Evolutionary conservation across 2,113 vertebrate genomes (phyloP).

Genomic region (Epinephelus cyanopodus): DNA sequence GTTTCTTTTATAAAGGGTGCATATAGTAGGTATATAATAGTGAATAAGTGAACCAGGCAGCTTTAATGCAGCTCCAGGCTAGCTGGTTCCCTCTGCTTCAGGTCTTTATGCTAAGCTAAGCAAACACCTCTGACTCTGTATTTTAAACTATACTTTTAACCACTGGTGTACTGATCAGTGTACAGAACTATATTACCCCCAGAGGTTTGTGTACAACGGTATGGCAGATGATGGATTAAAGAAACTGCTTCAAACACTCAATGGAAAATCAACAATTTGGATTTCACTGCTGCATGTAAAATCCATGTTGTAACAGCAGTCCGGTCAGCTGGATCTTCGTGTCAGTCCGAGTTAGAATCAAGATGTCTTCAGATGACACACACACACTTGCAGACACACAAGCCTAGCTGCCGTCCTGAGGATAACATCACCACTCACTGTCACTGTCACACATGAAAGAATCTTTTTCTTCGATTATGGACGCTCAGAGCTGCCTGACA

Average conservation of each 20-base stretch:
- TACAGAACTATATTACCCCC: background rate
- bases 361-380: slow-evolving; percentile 40
- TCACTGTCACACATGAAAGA: slow-evolving; percentile 43
- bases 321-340: slow-evolving; percentile 3
- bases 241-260: slow-evolving; percentile 8
- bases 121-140: background rate
- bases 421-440: slow-evolving; percentile 50
- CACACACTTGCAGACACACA: slow-evolving; percentile 16
- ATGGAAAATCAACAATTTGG: background rate
- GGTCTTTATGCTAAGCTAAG: too few relatives aligned
- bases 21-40: too few relatives aligned
- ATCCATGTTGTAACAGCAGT: background rate
- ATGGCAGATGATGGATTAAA: background rate
- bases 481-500: slow-evolving; percentile 13
- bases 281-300: slow-evolving; percentile 1
- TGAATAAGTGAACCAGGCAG: too few relatives aligned
- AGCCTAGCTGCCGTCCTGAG: slow-evolving; percentile 26
- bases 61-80: too few relatives aligned
- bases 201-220: background rate
- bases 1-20: too few relatives aligned
- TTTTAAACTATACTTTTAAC: background rate
- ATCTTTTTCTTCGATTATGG: slow-evolving; percentile 22
- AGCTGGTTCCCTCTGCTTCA: too few relatives aligned
- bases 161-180: background rate
- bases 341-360: slow-evolving; percentile 55